These are phyloP conservation scores for Loris lydekkerianus DNA, from an alignment of 2,797 vertebrate genomes.

Conservation along the genomic window DNA sequence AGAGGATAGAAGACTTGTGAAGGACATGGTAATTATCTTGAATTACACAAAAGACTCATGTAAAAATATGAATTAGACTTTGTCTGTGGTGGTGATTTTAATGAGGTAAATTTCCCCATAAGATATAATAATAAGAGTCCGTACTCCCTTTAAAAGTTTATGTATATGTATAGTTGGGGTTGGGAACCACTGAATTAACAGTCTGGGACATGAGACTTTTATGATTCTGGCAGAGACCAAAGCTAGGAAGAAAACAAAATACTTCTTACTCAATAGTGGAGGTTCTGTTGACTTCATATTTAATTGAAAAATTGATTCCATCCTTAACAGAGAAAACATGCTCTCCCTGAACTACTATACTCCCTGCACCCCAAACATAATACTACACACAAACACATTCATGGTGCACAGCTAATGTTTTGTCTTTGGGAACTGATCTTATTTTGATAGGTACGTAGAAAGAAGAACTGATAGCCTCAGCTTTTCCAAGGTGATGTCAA, in stretches of 20 bases:
- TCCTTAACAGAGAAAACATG: conserved; percentile 10
- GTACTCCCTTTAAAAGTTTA: not conserved
- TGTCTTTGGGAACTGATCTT: not conserved
- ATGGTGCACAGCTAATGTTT: not conserved
- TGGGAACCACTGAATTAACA: not conserved
- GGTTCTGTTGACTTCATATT: not conserved
- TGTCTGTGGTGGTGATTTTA: not conserved
- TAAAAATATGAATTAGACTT: conserved; percentile 47
- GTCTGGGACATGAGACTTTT: not conserved
- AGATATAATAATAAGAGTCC: not conserved
- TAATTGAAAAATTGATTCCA: not conserved
- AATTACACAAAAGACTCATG: conserved; percentile 26
- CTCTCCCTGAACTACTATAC: not conserved
- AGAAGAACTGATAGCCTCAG: not conserved
- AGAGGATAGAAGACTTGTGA: conserved; percentile 42
- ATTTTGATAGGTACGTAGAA: not conserved
- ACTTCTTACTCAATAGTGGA: not conserved
- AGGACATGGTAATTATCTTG: conserved; percentile 46
- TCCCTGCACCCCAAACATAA: not conserved
- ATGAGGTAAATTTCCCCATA: not conserved
- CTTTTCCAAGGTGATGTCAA: not conserved
- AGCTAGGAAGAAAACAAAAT: not conserved
- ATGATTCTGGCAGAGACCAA: not conserved
- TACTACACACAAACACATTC: no score
- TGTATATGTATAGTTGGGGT: not conserved